A percentile compares a stretch with the other conserved stretches of the same genome.
Evolutionary conservation across 2,888 invertebrate genomes (phyloP).

Genomic region (Cartodere bifasciata): DNA sequence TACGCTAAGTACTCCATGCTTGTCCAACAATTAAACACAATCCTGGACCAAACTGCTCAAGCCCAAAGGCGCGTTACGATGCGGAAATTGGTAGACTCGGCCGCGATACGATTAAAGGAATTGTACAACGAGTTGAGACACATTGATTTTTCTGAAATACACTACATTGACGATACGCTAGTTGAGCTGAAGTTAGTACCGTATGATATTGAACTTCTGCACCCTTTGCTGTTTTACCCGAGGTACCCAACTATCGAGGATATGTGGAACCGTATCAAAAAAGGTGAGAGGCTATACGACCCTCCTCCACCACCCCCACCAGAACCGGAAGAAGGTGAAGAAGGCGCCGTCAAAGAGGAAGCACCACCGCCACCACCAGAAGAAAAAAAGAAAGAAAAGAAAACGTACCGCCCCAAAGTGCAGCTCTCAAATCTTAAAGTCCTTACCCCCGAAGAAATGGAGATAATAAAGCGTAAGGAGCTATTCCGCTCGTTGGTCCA

Average conservation of each 20-base stretch:
- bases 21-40: constrained; percentile 44
- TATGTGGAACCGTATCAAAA: constrained; percentile 25
- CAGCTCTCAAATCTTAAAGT: constrained; percentile 16
- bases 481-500: constrained; percentile 24
- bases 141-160: constrained; percentile 47
- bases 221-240: constrained; percentile 48
- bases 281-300: constrained; percentile 6
- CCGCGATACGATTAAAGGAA: constrained; percentile 44
- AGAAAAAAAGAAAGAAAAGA: constrained; percentile 18
- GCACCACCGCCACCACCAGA: constrained; percentile 2
- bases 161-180: constrained; percentile 60
- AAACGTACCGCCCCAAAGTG: constrained; percentile 12
- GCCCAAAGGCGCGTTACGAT: constrained; percentile 45
- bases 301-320: constrained; percentile 2
- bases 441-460: constrained; percentile 19
- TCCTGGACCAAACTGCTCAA: constrained; percentile 48
- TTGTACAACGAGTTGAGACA: constrained; percentile 43
- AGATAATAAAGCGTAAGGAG: constrained; percentile 18
- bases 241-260: constrained; percentile 37
- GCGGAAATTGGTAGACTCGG: constrained; percentile 43
- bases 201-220: constrained; percentile 47
- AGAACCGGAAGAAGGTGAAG: constrained; percentile 18
- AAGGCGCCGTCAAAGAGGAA: constrained; percentile 29
- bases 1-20: constrained; percentile 41
- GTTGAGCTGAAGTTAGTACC: constrained; percentile 58